Evolutionary conservation across 2,113 vertebrate genomes (phyloP).

Genomic region (Semnornis frantzii): DNA sequence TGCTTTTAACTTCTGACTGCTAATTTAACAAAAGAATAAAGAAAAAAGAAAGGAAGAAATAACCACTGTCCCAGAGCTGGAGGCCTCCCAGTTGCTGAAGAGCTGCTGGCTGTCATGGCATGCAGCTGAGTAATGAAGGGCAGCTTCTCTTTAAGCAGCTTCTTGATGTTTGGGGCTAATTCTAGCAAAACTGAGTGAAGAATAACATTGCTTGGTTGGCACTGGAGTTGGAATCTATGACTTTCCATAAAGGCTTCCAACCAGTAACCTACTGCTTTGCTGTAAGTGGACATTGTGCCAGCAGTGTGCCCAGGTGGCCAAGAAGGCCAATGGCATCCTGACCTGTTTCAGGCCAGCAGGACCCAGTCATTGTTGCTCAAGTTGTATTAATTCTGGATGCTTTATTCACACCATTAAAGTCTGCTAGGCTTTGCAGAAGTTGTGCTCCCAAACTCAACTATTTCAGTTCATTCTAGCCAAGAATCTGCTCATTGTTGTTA

Average conservation of each 20-base stretch:
- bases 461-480: no score
- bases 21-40: background rate
- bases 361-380: no score
- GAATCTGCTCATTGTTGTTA: no score
- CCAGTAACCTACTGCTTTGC: background rate
- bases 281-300: background rate
- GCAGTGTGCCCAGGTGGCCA: no score
- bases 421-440: no score
- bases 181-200: background rate
- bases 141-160: background rate
- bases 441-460: no score
- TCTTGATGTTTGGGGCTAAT: background rate
- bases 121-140: background rate
- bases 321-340: no score
- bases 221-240: background rate
- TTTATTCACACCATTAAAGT: no score
- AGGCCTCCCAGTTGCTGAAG: background rate
- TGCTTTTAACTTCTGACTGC: conserved; percentile 18
- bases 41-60: no score
- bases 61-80: background rate
- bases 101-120: background rate
- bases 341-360: no score
- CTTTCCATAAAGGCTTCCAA: background rate
- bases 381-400: no score
- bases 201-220: background rate